Percentiles rank a stretch among this genome's conserved stretches.
These are phyloP conservation scores for Cyprinodon brontotheroides DNA, from an alignment of 2,113 vertebrate genomes.

Conservation along the genomic window DNA sequence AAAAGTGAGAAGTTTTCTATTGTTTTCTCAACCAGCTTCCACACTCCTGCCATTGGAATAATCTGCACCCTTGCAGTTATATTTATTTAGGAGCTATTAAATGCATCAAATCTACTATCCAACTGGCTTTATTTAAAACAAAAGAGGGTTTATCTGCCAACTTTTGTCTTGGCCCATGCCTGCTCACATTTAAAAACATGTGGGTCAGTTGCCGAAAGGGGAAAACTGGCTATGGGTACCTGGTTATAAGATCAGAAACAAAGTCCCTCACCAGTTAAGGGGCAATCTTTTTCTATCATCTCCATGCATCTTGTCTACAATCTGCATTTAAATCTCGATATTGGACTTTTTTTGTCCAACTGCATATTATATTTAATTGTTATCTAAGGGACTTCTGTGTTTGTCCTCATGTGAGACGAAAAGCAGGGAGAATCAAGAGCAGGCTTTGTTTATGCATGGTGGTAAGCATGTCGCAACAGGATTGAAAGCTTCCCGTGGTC, in stretches of 20 bases:
- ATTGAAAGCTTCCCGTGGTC: constrained; percentile 73
- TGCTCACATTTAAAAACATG: constrained; percentile 43
- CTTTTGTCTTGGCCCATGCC: neutral
- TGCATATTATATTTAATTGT: neutral
- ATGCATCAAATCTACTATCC: constrained; percentile 11
- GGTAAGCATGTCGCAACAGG: constrained; percentile 68
- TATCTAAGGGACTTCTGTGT: constrained; percentile 8
- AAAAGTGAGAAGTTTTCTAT: constrained; percentile 64
- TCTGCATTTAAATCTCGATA: neutral
- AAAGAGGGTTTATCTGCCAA: neutral
- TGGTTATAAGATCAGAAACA: constrained; percentile 57
- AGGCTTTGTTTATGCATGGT: constrained; percentile 45
- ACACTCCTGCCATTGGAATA: constrained; percentile 44
- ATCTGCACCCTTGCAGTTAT: constrained; percentile 54
- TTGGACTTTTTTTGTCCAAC: neutral
- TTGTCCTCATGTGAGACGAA: constrained; percentile 21
- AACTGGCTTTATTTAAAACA: neutral
- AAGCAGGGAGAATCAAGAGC: constrained; percentile 29
- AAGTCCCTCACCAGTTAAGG: constrained; percentile 21
- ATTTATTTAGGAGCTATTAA: constrained; percentile 54
- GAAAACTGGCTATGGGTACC: constrained; percentile 32
- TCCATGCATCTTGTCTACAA: constrained; percentile 65
- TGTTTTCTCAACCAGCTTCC: constrained; percentile 11
- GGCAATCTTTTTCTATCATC: constrained; percentile 61
- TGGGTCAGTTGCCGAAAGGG: constrained; percentile 10